Conservation (phyloP, 2,888 invertebrate genomes). For the Sinelater perroti region DNA sequence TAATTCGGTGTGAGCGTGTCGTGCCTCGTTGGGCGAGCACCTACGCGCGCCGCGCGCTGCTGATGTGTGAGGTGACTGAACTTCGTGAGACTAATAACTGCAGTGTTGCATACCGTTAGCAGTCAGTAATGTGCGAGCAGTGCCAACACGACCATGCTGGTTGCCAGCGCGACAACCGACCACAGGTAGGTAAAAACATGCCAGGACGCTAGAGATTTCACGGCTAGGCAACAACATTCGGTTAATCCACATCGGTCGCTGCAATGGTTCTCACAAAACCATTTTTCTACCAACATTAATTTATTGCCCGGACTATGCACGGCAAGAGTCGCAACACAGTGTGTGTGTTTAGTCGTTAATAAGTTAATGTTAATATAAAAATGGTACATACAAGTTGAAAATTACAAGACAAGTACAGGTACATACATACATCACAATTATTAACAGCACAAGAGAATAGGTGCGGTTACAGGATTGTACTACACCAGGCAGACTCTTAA, state of each 20-base stretch:
- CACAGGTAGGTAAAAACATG: conserved; percentile 61
- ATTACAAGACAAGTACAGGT: background rate
- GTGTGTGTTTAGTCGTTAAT: conserved; percentile 34
- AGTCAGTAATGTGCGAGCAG: conserved; percentile 60
- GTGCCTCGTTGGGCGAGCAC: no score
- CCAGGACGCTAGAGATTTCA: conserved; percentile 57
- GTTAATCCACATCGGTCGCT: conserved; percentile 46
- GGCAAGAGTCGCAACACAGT: background rate
- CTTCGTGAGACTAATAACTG: conserved; percentile 35
- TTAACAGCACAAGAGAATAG: no score
- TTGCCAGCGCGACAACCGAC: conserved; percentile 61
- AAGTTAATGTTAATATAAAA: conserved; percentile 49
- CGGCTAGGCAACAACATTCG: conserved; percentile 53
- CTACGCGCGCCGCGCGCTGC: background rate
- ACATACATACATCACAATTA: conserved; percentile 16
- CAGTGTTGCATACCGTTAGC: conserved; percentile 55
- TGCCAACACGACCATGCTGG: conserved; percentile 62
- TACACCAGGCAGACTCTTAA: no score
- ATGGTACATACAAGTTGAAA: conserved; percentile 30
- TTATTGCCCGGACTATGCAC: conserved; percentile 35
- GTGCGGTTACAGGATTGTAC: no score
- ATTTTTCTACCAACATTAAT: conserved; percentile 55
- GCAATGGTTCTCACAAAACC: conserved; percentile 33
- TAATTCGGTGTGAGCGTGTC: conserved; percentile 42
- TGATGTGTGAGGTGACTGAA: conserved; percentile 18